Evolutionary conservation across 2,113 vertebrate species (phyloP), one percentile per base, ranked within the genome.

Genomic region (Nansenia antarctica): DNA sequence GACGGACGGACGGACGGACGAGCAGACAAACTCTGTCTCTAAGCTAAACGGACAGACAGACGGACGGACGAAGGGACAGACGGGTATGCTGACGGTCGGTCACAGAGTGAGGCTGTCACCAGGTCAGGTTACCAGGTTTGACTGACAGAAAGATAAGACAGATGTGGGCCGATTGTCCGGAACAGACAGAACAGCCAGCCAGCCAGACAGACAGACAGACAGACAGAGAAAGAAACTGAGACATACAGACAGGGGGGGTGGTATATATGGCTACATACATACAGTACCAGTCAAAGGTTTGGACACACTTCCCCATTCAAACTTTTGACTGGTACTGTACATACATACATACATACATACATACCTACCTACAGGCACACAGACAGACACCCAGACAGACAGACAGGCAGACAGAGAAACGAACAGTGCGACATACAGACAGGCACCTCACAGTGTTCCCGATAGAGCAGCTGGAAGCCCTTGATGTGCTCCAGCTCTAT

Each of bases 361-460:
- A n/a, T 9, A n/a, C 26, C 11, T 4, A 2, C 30, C 3, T 42
- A 24, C 20, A 15, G 22, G n/a, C n/a, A n/a, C n/a, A 34, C 22
- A 57, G 12, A 14, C 53, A 55, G 65, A 31, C 32, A 55, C 7
- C 22, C 22, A 55, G 31, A 26, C 29, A 66, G 3, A 24, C 11
- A 54, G 45, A 64, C n/a, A n/a, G 37, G 5, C 24, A 64, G 27
- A 20, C 64, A 66, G 47, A 52, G 12, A 53, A 47, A 52, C 18
- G 22, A 20, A 9, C 47, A 32, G 42, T 49, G 39, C 24, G 7
- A 59, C 22, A 32, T 31, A 62, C 30, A 47, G 68, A 47, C 45
- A 42, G 14, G 71, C 85, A 98, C 96, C 95, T 98, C 95, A 85
- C 96, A 98, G 86, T 98, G 95, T 79, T 97, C 96, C 83, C 95